These are phyloP conservation scores for Cantharis rufa DNA, from an alignment of 2,888 invertebrate species.

Conservation along the genomic window DNA sequence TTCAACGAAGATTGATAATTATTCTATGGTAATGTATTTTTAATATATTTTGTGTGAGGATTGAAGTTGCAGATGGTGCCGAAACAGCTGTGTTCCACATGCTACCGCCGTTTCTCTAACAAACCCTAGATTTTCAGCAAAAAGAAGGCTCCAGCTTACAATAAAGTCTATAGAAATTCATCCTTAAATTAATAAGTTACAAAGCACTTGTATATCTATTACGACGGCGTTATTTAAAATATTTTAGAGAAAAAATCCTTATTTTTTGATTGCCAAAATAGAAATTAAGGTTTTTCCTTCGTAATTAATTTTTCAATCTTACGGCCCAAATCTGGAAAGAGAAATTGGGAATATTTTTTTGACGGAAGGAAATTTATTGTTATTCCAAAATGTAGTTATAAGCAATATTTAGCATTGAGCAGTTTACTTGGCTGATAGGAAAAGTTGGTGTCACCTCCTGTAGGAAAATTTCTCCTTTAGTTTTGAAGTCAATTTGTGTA, in stretches of 20 bases:
- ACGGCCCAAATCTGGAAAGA: too few species aligned
- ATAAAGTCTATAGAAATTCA: not conserved
- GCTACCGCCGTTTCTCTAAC: constrained; percentile 38
- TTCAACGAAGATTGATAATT: constrained; percentile 38
- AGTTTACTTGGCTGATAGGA: not conserved
- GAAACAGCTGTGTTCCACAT: constrained; percentile 43
- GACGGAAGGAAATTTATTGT: too few species aligned
- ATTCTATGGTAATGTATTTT: constrained; percentile 50
- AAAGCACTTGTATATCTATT: not conserved
- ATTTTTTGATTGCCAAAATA: not conserved
- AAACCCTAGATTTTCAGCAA: constrained; percentile 24
- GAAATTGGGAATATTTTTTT: too few species aligned
- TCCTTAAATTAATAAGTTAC: not conserved
- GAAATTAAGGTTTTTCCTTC: not conserved
- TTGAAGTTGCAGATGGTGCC: constrained; percentile 45
- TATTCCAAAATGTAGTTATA: not conserved
- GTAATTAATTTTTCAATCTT: too few species aligned
- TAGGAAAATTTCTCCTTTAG: not conserved
- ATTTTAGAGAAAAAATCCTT: not conserved
- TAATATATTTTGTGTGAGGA: constrained; percentile 51
- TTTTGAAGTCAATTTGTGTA: not conserved
- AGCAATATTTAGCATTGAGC: not conserved
- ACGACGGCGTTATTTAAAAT: not conserved
- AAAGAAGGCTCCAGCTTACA: constrained; percentile 14
- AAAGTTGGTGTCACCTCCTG: not conserved